Evolutionary conservation across 2,113 vertebrate species (phyloP), one percentile per base, ranked within the genome.

Genomic region (Scartelaos histophorus): DNA sequence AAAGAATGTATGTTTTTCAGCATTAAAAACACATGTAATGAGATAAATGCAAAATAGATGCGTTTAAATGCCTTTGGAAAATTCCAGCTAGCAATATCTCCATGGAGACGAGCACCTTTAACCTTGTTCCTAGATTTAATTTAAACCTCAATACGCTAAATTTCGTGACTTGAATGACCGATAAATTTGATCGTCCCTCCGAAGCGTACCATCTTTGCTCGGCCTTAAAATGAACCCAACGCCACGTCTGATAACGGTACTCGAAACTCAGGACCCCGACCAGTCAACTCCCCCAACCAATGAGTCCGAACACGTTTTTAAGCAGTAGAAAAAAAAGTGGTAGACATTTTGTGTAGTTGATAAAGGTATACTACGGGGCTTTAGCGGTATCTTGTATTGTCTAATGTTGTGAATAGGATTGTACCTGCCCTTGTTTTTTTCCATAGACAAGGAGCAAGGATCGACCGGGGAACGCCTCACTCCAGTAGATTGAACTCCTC

Each of bases 341-440:
- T 91, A 83, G 79, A 81, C 69, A 57, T 82, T 66, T 82, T 83
- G 54, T 85, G 84, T 91, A 87, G 84, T 82, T 25, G 54, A 29
- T 29, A 35, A 64, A 61, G 65, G 75, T 21, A 34, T 22, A 7
- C 10, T 22, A 7, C 10, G 24, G 82, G 80, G 62, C 22, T 58
- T 79, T 85, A 83, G 85, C 78, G 84, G 38, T 85, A 22, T 64
- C 69, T 79, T 76, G 81, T 90, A 82, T 84, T 74, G 77, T 78
- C 70, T 80, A 71, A 74, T 82, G 75, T 90, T 87, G 84, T 92
- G 86, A 86, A 75, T 92, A 87, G 87, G 85, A 88, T 29, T 80
- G 88, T 83, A 78, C 78, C 81, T 84, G 70, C 83, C 88, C 82
- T 69, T 13, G 77, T 54, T 54, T 54, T 54, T n/a, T 17, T 54